phyloP scores from a whole-genome alignment of 2,888 invertebrate species.

The Oxyscelio sp. region DNA sequence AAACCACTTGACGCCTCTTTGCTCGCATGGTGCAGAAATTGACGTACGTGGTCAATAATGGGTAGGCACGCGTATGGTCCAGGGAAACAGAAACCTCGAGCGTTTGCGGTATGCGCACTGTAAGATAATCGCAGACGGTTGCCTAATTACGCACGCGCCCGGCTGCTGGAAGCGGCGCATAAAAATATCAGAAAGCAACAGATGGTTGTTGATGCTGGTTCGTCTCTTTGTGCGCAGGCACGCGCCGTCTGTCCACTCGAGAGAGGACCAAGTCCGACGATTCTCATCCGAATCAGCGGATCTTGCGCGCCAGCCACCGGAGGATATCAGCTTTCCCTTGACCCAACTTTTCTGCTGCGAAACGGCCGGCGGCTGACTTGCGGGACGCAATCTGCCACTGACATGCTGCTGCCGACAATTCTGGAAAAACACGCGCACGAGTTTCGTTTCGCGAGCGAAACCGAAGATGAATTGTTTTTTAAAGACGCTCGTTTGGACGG shows the following conservation, averaged over 20 bases:
- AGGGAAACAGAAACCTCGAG: slow-evolving; percentile 31
- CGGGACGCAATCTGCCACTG: slow-evolving; percentile 57
- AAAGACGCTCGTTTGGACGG: background rate
- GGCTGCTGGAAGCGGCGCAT: slow-evolving; percentile 60
- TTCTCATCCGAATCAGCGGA: slow-evolving; percentile 47
- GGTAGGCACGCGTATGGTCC: slow-evolving; percentile 36
- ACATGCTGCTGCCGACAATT: slow-evolving; percentile 48
- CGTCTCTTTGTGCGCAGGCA: slow-evolving; percentile 75
- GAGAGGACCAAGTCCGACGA: slow-evolving; percentile 45
- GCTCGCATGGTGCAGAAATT: too few relatives aligned
- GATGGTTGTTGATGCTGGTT: slow-evolving; percentile 75
- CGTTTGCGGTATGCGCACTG: slow-evolving; percentile 24
- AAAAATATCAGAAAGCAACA: slow-evolving; percentile 76
- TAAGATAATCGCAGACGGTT: slow-evolving; percentile 47
- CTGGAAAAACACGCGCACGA: slow-evolving; percentile 18
- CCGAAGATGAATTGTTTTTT: background rate
- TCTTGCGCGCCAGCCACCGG: slow-evolving; percentile 31
- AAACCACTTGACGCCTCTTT: too few relatives aligned
- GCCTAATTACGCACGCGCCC: slow-evolving; percentile 73
- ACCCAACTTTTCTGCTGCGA: slow-evolving; percentile 67
- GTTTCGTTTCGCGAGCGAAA: slow-evolving; percentile 20
- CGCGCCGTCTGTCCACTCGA: slow-evolving; percentile 74
- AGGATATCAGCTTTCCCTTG: slow-evolving; percentile 69
- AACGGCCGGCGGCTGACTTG: slow-evolving; percentile 49
- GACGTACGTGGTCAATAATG: background rate